phyloP scores from a whole-genome alignment of 2,797 vertebrate species.

The Pangasius macronema region DNA sequence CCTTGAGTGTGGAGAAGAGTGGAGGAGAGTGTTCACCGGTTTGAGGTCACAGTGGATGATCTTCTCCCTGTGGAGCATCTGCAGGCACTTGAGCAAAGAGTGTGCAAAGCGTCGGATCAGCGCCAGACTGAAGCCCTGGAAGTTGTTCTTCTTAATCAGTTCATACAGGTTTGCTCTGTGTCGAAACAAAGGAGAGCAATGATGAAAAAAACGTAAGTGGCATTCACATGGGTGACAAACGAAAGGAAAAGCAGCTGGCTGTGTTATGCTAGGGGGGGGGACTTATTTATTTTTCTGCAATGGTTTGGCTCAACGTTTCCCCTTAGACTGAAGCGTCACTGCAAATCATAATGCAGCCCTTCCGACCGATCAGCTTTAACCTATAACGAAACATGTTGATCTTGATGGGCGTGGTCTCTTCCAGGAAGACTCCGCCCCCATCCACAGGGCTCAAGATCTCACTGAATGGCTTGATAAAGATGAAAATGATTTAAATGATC shows the following conservation, averaged over 20 bases:
- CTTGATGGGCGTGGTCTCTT: background rate
- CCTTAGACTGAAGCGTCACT: background rate
- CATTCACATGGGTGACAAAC: background rate
- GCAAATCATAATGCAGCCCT: background rate
- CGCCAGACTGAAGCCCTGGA: conserved; percentile 90
- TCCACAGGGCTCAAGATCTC: background rate
- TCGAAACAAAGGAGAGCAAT: conserved; percentile 23
- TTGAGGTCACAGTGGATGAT: conserved; percentile 97
- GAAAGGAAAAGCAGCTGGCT: background rate
- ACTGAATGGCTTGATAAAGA: background rate
- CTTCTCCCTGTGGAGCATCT: conserved; percentile 89
- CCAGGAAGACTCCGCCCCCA: background rate
- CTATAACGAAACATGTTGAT: background rate
- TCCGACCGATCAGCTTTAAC: background rate
- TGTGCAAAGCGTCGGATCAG: conserved; percentile 86
- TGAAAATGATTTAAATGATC: background rate
- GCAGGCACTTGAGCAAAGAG: conserved; percentile 87
- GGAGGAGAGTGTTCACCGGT: conserved; percentile 73
- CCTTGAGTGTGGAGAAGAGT: background rate
- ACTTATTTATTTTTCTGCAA: background rate
- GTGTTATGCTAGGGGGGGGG: background rate
- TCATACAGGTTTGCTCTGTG: conserved; percentile 90
- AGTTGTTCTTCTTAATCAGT: conserved; percentile 93
- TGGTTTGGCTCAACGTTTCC: background rate
- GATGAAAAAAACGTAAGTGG: too few relatives aligned